phyloP scores from a whole-genome alignment of 2,797 vertebrate genomes.

The Distichodus sexfasciatus region DNA sequence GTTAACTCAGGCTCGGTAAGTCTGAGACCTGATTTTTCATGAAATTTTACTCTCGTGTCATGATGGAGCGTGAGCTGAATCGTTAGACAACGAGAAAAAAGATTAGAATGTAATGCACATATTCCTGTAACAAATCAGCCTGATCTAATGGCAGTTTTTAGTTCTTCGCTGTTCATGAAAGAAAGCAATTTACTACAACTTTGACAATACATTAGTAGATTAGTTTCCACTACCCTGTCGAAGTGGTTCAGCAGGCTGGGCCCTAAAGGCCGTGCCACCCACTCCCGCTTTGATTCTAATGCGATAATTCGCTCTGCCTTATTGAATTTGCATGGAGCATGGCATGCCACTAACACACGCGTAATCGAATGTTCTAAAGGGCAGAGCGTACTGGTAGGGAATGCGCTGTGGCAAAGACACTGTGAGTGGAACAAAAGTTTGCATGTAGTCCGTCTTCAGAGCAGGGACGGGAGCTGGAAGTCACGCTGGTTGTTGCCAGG shows the following conservation, averaged over 20 bases:
- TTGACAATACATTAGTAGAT: not conserved
- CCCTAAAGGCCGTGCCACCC: not conserved
- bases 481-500: no score
- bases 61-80: no score
- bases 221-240: not conserved
- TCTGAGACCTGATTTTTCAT: no score
- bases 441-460: no score
- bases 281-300: not conserved
- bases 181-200: not conserved
- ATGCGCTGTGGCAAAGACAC: not conserved
- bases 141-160: not conserved
- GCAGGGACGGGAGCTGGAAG: not conserved
- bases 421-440: not conserved
- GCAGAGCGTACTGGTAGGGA: not conserved
- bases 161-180: not conserved
- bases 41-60: no score
- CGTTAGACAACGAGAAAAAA: not conserved
- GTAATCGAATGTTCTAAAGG: conserved; percentile 1
- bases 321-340: not conserved
- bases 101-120: not conserved
- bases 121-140: not conserved
- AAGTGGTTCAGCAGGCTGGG: not conserved
- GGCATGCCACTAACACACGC: not conserved
- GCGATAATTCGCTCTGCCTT: not conserved
- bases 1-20: no score